A percentile compares a stretch with the other conserved stretches of the same genome.
Conservation (phyloP, 2,113 vertebrate genomes). For the Bagarius yarrelli region DNA sequence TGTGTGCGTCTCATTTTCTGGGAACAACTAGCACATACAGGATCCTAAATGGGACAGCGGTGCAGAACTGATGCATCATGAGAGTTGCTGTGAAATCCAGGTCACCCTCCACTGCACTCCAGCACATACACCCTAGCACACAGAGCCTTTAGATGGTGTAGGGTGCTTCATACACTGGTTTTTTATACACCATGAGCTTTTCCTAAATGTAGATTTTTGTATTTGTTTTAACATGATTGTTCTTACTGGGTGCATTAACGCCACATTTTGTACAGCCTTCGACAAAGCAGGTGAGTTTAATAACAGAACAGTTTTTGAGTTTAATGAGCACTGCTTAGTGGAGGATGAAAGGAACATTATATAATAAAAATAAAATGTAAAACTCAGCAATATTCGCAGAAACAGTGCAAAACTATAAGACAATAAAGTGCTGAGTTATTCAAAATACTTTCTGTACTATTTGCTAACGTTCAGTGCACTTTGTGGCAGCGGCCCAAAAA, state of each 20-base stretch:
- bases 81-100: constrained; percentile 19
- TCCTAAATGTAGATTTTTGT: not conserved
- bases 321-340: not conserved
- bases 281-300: not conserved
- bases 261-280: not conserved
- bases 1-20: not conserved
- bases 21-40: constrained; percentile 26
- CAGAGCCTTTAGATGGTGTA: not conserved
- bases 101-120: constrained; percentile 12
- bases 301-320: not conserved
- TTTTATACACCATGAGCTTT: not conserved
- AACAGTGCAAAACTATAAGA: not conserved
- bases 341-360: no score
- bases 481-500: no score
- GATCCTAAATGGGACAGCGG: constrained; percentile 39
- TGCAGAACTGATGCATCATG: constrained; percentile 18
- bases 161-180: no score
- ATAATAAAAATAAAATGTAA: not conserved
- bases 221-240: not conserved
- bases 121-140: not conserved
- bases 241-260: no score
- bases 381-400: not conserved
- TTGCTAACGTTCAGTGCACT: not conserved
- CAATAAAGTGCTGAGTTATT: not conserved
- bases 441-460: not conserved